Evolutionary conservation across 2,888 invertebrate species (phyloP), one percentile per base, ranked within the genome.

Genomic region (Busseola fusca): DNA sequence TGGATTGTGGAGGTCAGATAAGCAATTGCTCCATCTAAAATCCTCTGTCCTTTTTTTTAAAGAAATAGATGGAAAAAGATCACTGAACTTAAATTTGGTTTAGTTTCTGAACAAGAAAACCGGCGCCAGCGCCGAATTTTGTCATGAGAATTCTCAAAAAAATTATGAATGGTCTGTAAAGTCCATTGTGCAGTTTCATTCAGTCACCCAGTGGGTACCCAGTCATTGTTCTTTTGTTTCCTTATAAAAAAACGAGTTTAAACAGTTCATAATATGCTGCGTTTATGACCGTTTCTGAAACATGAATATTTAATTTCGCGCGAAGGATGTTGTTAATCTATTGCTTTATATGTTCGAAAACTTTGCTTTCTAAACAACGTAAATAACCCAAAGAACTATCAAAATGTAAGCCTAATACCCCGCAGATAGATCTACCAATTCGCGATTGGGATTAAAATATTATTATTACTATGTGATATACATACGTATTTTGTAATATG

Each of bases 221-320:
- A 57, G 57, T 14, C 64, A 72, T 64, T 72, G 25, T 72, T 72
- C 56, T 72, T 57, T 72, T 72, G 57, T 50, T 56, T 48, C 30
- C 10, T 45, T 56, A 30, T 21, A 48, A 30, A n/a, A 27, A 69
- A 63, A 25, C 56, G 21, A 30, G 45, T 25, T 48, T 27, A 27
- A 45, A 7, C 27, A 54, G 63, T 54, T 42, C 12, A n/a, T 37
- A 18, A 30, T 42, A n/a, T 45, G 52, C 34, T n/a, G 25, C 9
- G 2, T 18, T 37, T 37, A 21, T 10, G 54, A 62, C 27, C 18
- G 34, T 14, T 27, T 54, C 14, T 25, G 3, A 69, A 52, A 34
- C 25, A n/a, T 12, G 12, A 12, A 12, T 21, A 40, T 45, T 21
- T 48, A 3, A 21, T 48, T 7, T 48, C 21, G 42, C 42, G 16